Conservation (phyloP, 1,140 invertebrate species). For the Halictus rubicundus region DNA sequence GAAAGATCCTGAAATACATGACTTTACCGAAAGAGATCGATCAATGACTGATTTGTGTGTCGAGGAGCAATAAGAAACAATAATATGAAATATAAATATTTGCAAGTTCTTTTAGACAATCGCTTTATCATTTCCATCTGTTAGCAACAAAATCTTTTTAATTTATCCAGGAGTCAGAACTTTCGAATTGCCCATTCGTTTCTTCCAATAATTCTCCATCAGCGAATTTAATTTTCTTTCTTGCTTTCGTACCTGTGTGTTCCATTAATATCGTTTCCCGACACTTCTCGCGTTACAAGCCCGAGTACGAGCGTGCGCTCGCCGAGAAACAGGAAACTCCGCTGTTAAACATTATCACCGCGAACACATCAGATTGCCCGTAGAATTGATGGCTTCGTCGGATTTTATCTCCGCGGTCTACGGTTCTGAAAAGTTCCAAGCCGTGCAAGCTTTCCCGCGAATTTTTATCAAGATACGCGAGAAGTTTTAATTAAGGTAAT, state of each 20-base stretch:
- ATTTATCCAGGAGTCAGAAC: neutral
- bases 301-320: neutral
- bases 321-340: slow-evolving; percentile 22
- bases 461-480: slow-evolving; percentile 12
- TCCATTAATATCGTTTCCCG: slow-evolving; percentile 2
- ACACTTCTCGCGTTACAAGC: neutral
- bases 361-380: neutral
- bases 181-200: neutral
- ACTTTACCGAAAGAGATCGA: no score
- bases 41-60: no score
- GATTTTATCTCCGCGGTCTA: slow-evolving; percentile 29
- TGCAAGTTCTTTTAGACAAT: no score
- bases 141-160: neutral
- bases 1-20: no score
- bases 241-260: neutral
- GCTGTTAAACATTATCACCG: slow-evolving; percentile 2
- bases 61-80: no score
- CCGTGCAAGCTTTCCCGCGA: neutral
- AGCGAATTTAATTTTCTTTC: neutral
- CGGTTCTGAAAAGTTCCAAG: slow-evolving; percentile 14
- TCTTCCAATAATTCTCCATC: neutral
- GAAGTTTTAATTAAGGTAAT: slow-evolving; percentile 47
- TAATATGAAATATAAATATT: no score
- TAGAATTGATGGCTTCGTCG: slow-evolving; percentile 17
- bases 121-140: no score